phyloP scores from a whole-genome alignment of 1,140 invertebrate species.

The Nebria ingens region DNA sequence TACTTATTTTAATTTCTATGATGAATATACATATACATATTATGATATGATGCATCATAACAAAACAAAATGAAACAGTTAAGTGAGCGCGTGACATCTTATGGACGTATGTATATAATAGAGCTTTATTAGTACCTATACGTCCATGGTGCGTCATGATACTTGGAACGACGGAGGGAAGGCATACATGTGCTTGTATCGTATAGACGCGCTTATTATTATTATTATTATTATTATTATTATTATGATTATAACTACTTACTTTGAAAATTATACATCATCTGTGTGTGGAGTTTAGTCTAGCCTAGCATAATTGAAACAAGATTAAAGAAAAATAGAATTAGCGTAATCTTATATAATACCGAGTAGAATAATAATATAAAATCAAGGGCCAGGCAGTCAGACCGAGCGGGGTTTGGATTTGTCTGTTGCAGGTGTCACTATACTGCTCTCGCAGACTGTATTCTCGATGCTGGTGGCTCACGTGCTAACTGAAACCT shows the following conservation, averaged over 20 bases:
- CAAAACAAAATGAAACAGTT: constrained; percentile 26
- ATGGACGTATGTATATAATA: neutral
- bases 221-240: no score
- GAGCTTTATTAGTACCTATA: neutral
- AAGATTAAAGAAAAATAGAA: no score
- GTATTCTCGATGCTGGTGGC: constrained; percentile 97
- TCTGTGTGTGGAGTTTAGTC: no score
- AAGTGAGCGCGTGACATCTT: neutral
- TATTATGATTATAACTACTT: no score
- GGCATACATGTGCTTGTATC: constrained; percentile 17
- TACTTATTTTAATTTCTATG: no score
- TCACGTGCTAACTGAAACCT: constrained; percentile 93
- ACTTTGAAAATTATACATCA: no score
- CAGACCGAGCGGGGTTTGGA: constrained; percentile 1
- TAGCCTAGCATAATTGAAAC: no score
- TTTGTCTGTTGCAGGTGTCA: constrained; percentile 83
- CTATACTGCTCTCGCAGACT: constrained; percentile 97
- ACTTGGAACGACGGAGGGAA: constrained; percentile 34
- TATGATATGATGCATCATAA: constrained; percentile 20
- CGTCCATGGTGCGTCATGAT: constrained; percentile 21
- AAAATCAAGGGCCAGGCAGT: constrained; percentile 2
- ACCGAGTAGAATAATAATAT: no score
- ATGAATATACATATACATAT: no score
- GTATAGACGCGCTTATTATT: no score
- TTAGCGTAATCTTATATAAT: no score